phyloP scores from a whole-genome alignment of 2,113 vertebrate genomes.

The Ammospiza caudacuta region DNA sequence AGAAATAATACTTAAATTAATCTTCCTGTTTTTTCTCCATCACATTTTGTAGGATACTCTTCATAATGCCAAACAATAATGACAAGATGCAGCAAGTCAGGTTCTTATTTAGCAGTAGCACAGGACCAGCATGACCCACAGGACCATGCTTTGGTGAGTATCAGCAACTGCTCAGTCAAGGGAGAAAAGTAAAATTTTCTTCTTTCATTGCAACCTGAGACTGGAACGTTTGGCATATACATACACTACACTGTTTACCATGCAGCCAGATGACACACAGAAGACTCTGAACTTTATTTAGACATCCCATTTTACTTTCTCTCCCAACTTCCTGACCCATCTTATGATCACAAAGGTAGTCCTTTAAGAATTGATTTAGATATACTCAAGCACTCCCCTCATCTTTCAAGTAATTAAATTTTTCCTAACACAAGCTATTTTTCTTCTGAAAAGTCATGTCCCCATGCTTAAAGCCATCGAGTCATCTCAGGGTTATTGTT shows the following conservation, averaged over 20 bases:
- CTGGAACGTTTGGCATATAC: fast-evolving
- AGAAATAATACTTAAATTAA: neutral
- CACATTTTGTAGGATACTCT: neutral
- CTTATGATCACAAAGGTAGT: neutral
- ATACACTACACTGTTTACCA: neutral
- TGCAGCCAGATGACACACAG: neutral
- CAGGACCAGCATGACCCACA: neutral
- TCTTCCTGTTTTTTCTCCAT: neutral
- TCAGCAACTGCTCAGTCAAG: neutral
- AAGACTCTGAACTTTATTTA: neutral
- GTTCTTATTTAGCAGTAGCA: neutral
- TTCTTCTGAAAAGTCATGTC: neutral
- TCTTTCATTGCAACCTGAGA: neutral
- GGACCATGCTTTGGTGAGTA: neutral
- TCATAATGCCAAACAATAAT: neutral
- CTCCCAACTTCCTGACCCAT: neutral
- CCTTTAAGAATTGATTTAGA: neutral
- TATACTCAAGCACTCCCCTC: neutral
- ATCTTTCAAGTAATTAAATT: neutral
- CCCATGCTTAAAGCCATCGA: neutral
- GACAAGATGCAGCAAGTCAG: neutral
- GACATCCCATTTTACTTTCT: neutral
- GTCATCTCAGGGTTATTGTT: neutral
- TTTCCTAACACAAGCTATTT: neutral
- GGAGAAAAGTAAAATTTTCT: neutral